Evolutionary conservation across 2,113 vertebrate genomes (phyloP).

Genomic region (Peucedramus taeniatus): DNA sequence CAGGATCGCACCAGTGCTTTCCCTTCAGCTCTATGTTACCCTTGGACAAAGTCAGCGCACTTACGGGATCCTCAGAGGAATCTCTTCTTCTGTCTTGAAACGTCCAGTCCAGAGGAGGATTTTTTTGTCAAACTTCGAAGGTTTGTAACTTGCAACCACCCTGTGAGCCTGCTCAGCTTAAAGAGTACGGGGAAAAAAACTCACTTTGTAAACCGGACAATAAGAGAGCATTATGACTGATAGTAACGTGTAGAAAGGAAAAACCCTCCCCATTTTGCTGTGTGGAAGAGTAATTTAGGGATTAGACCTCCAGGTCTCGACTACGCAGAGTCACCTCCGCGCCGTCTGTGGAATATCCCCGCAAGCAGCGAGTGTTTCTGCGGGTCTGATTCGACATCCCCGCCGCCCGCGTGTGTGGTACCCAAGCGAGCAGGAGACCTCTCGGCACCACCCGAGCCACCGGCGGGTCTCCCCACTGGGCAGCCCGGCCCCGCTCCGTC

Average conservation of each 20-base stretch:
- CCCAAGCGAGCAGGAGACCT: neutral
- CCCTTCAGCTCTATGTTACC: neutral
- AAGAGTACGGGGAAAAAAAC: neutral
- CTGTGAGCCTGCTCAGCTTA: constrained; percentile 51
- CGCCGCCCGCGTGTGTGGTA: neutral
- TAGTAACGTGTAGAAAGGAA: fast-evolving
- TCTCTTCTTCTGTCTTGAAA: constrained; percentile 74
- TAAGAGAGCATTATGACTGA: neutral
- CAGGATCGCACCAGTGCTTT: neutral
- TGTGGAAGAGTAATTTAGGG: neutral
- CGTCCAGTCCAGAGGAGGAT: constrained; percentile 76
- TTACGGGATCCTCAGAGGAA: constrained; percentile 72
- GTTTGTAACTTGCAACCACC: constrained; percentile 65
- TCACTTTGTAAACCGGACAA: neutral
- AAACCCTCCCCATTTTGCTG: neutral
- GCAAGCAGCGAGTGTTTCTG: fast-evolving
- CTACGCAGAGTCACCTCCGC: neutral
- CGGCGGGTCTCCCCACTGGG: too few species aligned
- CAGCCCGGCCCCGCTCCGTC: neutral
- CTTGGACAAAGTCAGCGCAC: neutral
- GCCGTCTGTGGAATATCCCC: fast-evolving
- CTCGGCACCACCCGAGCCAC: neutral
- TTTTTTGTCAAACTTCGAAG: constrained; percentile 73
- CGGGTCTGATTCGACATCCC: neutral
- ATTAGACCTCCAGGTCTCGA: neutral